These are phyloP conservation scores for Hypselothyrea guttata DNA, from an alignment of 2,888 invertebrate species.

Conservation along the genomic window DNA sequence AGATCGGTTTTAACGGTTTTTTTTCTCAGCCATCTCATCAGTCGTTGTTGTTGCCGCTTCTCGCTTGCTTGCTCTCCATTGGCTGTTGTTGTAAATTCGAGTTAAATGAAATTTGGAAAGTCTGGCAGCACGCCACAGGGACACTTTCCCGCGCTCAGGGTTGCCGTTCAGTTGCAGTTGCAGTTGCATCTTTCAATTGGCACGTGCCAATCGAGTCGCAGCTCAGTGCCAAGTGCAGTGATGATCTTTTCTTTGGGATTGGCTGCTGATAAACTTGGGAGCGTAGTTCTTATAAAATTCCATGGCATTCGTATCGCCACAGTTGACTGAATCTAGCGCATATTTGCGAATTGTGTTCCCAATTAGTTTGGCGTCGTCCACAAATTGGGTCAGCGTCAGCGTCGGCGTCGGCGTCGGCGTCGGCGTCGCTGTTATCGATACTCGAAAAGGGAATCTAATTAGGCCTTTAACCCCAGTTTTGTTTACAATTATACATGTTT, in stretches of 20 bases:
- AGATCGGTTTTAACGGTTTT: conserved; percentile 6
- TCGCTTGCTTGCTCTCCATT: not conserved
- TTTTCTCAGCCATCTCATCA: not conserved
- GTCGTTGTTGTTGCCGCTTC: not conserved
- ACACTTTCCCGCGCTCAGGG: conserved; percentile 51
- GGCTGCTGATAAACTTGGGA: conserved; percentile 39
- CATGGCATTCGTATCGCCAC: conserved; percentile 47
- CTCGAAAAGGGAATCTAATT: too few species aligned
- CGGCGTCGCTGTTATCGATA: too few species aligned
- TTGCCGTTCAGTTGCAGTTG: conserved; percentile 6
- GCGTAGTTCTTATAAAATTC: conserved; percentile 42
- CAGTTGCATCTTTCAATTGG: conserved; percentile 37
- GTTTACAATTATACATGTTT: too few species aligned
- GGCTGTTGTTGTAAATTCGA: conserved; percentile 37
- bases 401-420: too few species aligned
- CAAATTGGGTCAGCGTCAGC: too few species aligned
- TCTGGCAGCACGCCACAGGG: conserved; percentile 16
- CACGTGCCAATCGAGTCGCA: conserved; percentile 37
- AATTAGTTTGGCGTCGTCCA: not conserved
- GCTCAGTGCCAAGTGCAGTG: conserved; percentile 15
- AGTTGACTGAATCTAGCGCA: too few species aligned
- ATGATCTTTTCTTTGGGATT: conserved; percentile 23
- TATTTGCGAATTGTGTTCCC: not conserved
- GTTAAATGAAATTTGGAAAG: conserved; percentile 40
- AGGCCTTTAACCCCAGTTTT: too few species aligned